Base-by-base conservation (phyloP, 2,797 vertebrate genomes). In the Cheracebus regulus region DNA sequence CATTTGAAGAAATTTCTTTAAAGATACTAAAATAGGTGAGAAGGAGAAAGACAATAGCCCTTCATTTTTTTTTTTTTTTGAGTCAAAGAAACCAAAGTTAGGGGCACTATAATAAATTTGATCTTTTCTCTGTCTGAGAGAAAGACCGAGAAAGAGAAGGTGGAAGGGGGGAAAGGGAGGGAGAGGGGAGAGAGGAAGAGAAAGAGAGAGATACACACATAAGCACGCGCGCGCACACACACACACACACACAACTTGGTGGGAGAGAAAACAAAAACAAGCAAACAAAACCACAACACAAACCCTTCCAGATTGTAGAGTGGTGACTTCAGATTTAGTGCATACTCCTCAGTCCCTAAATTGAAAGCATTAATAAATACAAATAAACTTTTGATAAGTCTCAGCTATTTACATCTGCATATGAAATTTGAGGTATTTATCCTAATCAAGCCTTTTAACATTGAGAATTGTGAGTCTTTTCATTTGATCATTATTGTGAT, bases 1-100 rank as follows among this genome's bases (percentile, higher is more conserved):
- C 83, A 48, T 86, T 95, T 97, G 39, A 78, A 93, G 72, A 82
- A 82, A 81, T 94, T 58, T 2, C 15, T 79, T 95, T 96, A 55
- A 48, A 73, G 85, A 75, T 75, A 73, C n/a, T 86, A 64, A 87
- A 76, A 46, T 82, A 41, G 11, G 10, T 64, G 7, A 92, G 30
- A 87, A 82, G 24, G 44, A 30, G n/a, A 30, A 70, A n/a, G 57
- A 15, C 55, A 44, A 58, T 93, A 20, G 17, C 20, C 28, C 50
- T 82, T 85, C 19, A 41, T 44, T 73, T 48, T 78, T 39, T 73
- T 39, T 39, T 39, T 39, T 52, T 84, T 39, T 72, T 86, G 41
- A 88, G 26, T 95, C 36, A 80, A 88, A 64, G 22, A 70, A 88
- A 83, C 48, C 61, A 80, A 90, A 58, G 17, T 76, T 72, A n/a